A percentile compares a stretch with the other conserved stretches of the same genome.
These are phyloP conservation scores for Brachionus angularis DNA, from an alignment of 1,140 invertebrate species.

Conservation along the genomic window DNA sequence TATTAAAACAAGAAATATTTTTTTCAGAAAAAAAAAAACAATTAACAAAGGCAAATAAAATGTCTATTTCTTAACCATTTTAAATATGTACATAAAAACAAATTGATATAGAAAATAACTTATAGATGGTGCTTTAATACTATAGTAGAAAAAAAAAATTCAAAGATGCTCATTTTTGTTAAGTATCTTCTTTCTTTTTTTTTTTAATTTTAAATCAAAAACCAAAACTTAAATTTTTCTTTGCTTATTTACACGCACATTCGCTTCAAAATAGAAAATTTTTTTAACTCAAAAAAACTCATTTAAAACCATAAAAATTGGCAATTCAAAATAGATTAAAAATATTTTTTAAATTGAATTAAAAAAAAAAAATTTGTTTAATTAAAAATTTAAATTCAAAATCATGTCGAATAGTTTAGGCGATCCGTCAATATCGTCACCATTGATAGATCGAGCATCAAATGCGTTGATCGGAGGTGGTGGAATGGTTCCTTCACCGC, in stretches of 20 bases:
- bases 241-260: too few species aligned
- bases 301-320: too few species aligned
- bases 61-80: not conserved
- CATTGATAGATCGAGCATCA: constrained; percentile 23
- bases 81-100: not conserved
- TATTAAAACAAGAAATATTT: too few species aligned
- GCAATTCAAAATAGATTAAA: too few species aligned
- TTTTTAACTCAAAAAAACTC: too few species aligned
- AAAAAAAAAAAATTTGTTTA: too few species aligned
- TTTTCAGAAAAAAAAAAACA: too few species aligned
- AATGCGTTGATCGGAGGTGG: not conserved
- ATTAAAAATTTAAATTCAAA: too few species aligned
- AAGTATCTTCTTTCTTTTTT: not conserved
- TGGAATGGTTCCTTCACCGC: not conserved
- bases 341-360: too few species aligned
- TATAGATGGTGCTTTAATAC: constrained; percentile 30
- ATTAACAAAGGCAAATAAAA: not conserved
- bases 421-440: constrained; percentile 26
- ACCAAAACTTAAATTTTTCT: too few species aligned
- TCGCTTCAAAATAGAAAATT: too few species aligned
- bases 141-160: not conserved
- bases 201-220: too few species aligned
- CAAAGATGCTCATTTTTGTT: not conserved
- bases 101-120: constrained; percentile 4
- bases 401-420: constrained; percentile 38